These are phyloP conservation scores for Hephaestus fuliginosus DNA, from an alignment of 2,797 vertebrate species.

Conservation along the genomic window DNA sequence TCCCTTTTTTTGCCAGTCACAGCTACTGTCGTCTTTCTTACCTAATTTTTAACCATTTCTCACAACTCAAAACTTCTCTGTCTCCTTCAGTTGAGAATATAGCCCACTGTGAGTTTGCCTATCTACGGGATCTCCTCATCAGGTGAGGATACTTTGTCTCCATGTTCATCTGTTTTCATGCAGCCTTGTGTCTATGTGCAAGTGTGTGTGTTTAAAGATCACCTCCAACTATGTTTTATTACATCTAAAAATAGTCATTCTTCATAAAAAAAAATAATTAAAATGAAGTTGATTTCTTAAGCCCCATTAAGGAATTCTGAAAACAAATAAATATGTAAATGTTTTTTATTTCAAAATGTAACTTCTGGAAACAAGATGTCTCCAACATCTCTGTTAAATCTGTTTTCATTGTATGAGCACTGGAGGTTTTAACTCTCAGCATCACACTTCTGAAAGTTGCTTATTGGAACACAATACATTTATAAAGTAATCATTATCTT, in stretches of 20 bases:
- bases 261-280: neutral
- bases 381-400: neutral
- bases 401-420: neutral
- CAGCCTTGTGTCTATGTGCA: neutral
- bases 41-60: neutral
- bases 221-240: neutral
- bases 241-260: neutral
- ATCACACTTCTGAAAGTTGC: neutral
- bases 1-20: neutral
- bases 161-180: neutral
- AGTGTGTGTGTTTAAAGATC: neutral
- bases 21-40: neutral
- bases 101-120: slow-evolving; percentile 98
- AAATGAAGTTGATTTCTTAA: neutral
- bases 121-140: slow-evolving; percentile 97
- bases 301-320: neutral
- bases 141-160: slow-evolving; percentile 84
- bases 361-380: neutral
- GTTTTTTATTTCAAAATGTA: neutral
- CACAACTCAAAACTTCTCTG: slow-evolving; percentile 23
- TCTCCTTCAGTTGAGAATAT: slow-evolving; percentile 94
- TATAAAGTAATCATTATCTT: neutral
- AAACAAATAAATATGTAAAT: neutral
- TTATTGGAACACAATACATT: neutral
- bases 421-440: neutral